Percentiles rank a stretch among this genome's conserved stretches.
These are phyloP conservation scores for Muscicapa striata DNA, from an alignment of 2,797 vertebrate genomes.

Conservation along the genomic window DNA sequence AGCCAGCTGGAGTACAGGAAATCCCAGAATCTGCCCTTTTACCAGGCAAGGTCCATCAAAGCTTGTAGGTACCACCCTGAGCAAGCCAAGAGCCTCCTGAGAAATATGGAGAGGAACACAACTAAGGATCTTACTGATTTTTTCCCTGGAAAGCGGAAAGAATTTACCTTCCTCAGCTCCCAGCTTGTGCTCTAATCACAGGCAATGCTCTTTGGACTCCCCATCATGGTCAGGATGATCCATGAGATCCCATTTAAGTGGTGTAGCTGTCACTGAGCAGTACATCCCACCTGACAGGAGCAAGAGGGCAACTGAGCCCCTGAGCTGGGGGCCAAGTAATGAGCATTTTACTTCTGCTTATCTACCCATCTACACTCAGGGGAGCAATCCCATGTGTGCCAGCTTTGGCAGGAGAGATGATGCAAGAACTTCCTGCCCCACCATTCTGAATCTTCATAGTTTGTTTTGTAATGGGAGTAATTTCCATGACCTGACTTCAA, in stretches of 20 bases:
- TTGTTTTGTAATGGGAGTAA: not conserved
- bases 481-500: not conserved
- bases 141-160: not conserved
- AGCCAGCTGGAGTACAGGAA: not conserved
- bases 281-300: not conserved
- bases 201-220: not conserved
- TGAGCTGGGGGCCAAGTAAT: not conserved
- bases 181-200: not conserved
- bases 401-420: not conserved
- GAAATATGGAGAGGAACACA: not conserved
- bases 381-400: not conserved
- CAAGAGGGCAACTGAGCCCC: not conserved
- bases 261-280: not conserved
- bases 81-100: not conserved
- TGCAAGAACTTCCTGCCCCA: not conserved
- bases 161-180: not conserved
- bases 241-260: not conserved
- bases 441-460: not conserved
- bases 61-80: not conserved
- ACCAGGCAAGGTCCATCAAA: not conserved
- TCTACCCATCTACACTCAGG: not conserved
- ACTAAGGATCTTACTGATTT: not conserved
- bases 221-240: not conserved
- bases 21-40: not conserved
- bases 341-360: not conserved